Base-by-base conservation (phyloP, 2,797 vertebrate species). In the Eutrigla gurnardus region DNA sequence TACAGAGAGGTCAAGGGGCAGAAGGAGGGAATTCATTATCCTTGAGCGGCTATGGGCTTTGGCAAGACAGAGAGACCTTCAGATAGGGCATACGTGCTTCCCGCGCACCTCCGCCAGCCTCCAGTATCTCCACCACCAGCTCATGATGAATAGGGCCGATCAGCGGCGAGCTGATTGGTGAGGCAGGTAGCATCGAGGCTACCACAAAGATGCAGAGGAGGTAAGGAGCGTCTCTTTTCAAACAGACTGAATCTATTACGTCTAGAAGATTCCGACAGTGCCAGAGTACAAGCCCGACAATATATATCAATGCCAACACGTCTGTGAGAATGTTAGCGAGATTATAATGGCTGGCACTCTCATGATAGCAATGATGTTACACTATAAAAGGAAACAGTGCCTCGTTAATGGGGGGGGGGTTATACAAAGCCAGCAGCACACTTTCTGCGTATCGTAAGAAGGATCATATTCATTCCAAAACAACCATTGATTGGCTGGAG, bases 91-190 rank as follows among this genome's bases (percentile, higher is more conserved):
- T 50, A 70, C 68, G 53, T 86, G 84, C 86, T 64, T 82, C 78
- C 61, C 65, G 45, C 74, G 84, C 75, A 78, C 83, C 89, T 84
- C 84, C 79, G 42, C 78, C 82, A 66, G 78, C 78, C 78, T 65
- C 66, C 84, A 54, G 84, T 83, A 86, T 86, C 82, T 89, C 82
- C 83, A 80, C 85, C 78, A 77, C 73, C 70, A 76, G 83, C 84
- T 73, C 65, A 57, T 93, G 93, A 93, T 93, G 82, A 93, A 94
- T 93, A 81, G 89, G 78, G 68, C 77, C 66, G 73, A 88, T 90
- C 86, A 81, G 74, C 33, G 33, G 68, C 13, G 32, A 70, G 82
- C 72, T 88, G 86, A 89, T 88, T 90, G 88, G 84, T 82, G 84
- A 80, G 80, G 81, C 87, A 71, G 70, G 74, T 55, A 70, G 83